Conservation (phyloP, 2,113 vertebrate genomes). For the Bufo gargarizans region DNA sequence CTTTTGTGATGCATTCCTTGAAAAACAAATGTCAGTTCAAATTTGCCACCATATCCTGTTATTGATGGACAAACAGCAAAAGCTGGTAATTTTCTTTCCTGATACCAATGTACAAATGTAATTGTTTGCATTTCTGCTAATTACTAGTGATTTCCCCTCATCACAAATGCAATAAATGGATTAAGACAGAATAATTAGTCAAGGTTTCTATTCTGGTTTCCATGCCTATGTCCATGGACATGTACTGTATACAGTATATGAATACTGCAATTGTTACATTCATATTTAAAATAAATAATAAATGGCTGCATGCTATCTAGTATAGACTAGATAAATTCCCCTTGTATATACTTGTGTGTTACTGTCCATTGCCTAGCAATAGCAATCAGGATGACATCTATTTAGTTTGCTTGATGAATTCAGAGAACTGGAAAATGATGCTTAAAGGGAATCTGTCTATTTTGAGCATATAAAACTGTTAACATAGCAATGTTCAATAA, state of each 20-base stretch:
- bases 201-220: not conserved
- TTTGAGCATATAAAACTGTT: too few relatives aligned
- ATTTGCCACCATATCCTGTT: constrained; percentile 7
- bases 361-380: not conserved
- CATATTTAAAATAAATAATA: not conserved
- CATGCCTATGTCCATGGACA: not conserved
- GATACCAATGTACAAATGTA: not conserved
- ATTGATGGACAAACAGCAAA: not conserved
- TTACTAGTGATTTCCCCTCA: not conserved
- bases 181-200: not conserved
- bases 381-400: not conserved
- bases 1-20: constrained; percentile 1
- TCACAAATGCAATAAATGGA: not conserved
- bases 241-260: not conserved
- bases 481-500: too few relatives aligned
- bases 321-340: too few relatives aligned
- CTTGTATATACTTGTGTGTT: not conserved
- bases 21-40: constrained; percentile 4
- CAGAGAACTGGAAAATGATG: too few relatives aligned
- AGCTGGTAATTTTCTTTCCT: not conserved
- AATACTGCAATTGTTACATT: not conserved
- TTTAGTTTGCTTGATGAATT: not conserved
- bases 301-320: too few relatives aligned
- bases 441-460: too few relatives aligned
- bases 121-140: not conserved